Evolutionary conservation across 2,113 vertebrate genomes (phyloP).

Genomic region (Mobula hypostoma): DNA sequence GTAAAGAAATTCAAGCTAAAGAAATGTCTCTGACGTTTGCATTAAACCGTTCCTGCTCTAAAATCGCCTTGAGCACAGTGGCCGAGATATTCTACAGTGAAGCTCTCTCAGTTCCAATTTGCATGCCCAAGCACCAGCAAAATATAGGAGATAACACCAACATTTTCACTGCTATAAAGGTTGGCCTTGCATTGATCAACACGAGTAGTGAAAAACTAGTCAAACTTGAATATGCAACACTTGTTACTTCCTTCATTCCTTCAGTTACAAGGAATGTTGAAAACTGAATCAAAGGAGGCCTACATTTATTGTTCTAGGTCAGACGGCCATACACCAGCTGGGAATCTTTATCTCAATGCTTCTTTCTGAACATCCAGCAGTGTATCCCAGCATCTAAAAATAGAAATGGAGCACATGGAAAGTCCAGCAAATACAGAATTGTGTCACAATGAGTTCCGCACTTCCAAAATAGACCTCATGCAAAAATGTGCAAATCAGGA

Average conservation of each 20-base stretch:
- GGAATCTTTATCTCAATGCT: not conserved
- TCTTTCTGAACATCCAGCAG: not conserved
- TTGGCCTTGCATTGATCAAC: not conserved
- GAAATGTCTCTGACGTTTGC: not conserved
- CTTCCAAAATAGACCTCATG: not conserved
- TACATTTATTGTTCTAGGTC: not conserved
- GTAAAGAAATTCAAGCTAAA: slow-evolving; percentile 13
- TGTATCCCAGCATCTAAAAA: not conserved
- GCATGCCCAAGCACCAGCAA: not conserved
- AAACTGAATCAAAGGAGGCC: not conserved
- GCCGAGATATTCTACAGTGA: slow-evolving; percentile 11
- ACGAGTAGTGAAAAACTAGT: not conserved
- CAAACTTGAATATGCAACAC: not conserved
- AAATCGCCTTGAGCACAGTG: not conserved
- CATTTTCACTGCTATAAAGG: not conserved
- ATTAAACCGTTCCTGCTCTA: not conserved
- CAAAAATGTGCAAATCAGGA: not conserved
- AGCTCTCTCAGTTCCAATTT: slow-evolving; percentile 19
- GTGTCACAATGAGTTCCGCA: not conserved
- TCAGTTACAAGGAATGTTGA: not conserved
- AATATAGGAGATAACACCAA: not conserved
- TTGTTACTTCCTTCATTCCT: not conserved
- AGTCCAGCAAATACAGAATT: not conserved
- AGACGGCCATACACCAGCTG: not conserved
- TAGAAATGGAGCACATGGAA: not conserved